These are phyloP conservation scores for Heliconius congener DNA, from an alignment of 1,140 invertebrate genomes.

Conservation along the genomic window DNA sequence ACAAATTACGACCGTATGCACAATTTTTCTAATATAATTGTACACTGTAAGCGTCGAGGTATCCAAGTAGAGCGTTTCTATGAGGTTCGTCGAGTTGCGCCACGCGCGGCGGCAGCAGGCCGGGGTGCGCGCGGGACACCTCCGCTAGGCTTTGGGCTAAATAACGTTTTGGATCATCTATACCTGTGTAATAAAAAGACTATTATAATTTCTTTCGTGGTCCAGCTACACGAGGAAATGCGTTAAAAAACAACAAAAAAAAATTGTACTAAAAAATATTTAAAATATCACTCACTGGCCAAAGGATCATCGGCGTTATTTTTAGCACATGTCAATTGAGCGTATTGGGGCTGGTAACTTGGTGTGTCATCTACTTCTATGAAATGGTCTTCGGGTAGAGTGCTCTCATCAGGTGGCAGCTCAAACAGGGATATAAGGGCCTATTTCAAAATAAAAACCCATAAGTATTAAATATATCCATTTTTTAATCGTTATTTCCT, in stretches of 20 bases:
- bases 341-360: constrained; percentile 94
- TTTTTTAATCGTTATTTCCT: background rate
- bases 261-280: background rate
- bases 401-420: constrained; percentile 90
- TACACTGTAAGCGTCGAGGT: constrained; percentile 59
- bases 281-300: constrained; percentile 65
- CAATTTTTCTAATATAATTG: constrained; percentile 55
- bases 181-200: constrained; percentile 58
- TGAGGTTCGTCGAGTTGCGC: constrained; percentile 57
- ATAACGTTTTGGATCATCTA: constrained; percentile 87
- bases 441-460: constrained; percentile 61
- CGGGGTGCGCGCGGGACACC: constrained; percentile 84
- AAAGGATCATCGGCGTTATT: constrained; percentile 86
- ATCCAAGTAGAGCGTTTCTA: constrained; percentile 54
- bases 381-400: constrained; percentile 92
- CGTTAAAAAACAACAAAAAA: no score
- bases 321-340: constrained; percentile 92
- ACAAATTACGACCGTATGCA: background rate
- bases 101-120: constrained; percentile 81
- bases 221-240: no score
- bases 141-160: constrained; percentile 87
- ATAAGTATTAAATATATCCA: no score
- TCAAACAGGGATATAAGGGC: constrained; percentile 93
- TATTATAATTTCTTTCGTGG: no score
- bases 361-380: constrained; percentile 92